Conservation (phyloP, 2,113 vertebrate species). For the Genyomyrus donnyi region DNA sequence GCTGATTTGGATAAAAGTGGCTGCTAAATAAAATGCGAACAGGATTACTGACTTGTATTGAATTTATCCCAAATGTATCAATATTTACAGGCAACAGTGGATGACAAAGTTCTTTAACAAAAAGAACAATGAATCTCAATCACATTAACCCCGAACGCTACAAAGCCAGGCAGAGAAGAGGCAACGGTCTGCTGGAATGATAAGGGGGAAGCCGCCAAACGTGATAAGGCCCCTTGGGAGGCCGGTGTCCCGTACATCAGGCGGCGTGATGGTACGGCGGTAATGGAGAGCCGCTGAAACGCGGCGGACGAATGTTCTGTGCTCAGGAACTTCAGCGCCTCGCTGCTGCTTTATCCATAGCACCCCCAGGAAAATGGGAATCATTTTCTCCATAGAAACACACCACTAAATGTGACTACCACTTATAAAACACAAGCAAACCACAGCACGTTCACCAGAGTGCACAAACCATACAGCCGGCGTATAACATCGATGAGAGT, state of each 20-base stretch:
- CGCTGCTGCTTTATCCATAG: background rate
- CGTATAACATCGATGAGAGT: background rate
- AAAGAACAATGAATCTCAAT: background rate
- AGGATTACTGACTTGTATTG: background rate
- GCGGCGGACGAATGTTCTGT: background rate
- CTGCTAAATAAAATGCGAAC: background rate
- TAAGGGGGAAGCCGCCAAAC: no score
- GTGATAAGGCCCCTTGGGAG: background rate
- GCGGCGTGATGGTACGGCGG: slow-evolving; percentile 16
- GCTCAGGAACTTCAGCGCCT: background rate
- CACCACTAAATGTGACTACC: background rate
- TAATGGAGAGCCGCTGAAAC: background rate
- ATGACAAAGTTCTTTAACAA: background rate
- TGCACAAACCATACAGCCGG: background rate
- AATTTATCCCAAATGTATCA: background rate
- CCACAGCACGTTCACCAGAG: background rate
- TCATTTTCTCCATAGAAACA: background rate
- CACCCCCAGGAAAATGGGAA: background rate
- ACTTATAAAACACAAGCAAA: background rate
- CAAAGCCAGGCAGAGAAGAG: background rate
- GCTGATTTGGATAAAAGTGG: background rate
- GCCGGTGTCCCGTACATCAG: slow-evolving; percentile 10
- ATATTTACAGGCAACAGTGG: background rate
- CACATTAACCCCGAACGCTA: background rate
- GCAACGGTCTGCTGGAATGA: background rate